These are phyloP conservation scores for Vandiemenella viatica DNA, from an alignment of 2,888 invertebrate genomes.

Conservation along the genomic window DNA sequence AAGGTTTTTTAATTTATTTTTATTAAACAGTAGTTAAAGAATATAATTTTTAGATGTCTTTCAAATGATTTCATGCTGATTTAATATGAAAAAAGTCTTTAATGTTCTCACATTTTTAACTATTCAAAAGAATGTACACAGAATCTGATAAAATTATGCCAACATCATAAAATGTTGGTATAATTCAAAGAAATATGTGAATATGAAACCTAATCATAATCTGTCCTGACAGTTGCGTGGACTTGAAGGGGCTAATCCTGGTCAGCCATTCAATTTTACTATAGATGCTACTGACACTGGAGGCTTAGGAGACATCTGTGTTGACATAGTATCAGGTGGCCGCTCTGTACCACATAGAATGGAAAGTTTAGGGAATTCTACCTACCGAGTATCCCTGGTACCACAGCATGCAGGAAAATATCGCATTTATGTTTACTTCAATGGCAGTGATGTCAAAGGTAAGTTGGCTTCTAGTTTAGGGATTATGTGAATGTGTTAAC, in stretches of 20 bases:
- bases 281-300: constrained; percentile 61
- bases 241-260: constrained; percentile 66
- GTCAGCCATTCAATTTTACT: constrained; percentile 74
- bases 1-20: too few relatives aligned
- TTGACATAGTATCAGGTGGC: constrained; percentile 83
- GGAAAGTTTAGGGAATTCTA: constrained; percentile 55
- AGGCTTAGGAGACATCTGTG: constrained; percentile 71
- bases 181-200: too few relatives aligned
- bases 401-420: constrained; percentile 42
- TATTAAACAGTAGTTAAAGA: too few relatives aligned
- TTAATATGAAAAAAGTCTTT: too few relatives aligned
- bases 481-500: not conserved
- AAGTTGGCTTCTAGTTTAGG: not conserved
- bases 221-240: constrained; percentile 41
- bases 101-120: too few relatives aligned
- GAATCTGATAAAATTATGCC: too few relatives aligned
- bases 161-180: too few relatives aligned
- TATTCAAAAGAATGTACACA: too few relatives aligned
- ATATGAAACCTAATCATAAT: too few relatives aligned
- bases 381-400: constrained; percentile 35
- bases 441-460: constrained; percentile 62
- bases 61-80: too few relatives aligned
- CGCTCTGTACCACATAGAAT: constrained; percentile 69
- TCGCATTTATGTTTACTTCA: constrained; percentile 81
- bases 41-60: too few relatives aligned